phyloP scores from a whole-genome alignment of 2,113 vertebrate species.

The Turdus rufiventris region DNA sequence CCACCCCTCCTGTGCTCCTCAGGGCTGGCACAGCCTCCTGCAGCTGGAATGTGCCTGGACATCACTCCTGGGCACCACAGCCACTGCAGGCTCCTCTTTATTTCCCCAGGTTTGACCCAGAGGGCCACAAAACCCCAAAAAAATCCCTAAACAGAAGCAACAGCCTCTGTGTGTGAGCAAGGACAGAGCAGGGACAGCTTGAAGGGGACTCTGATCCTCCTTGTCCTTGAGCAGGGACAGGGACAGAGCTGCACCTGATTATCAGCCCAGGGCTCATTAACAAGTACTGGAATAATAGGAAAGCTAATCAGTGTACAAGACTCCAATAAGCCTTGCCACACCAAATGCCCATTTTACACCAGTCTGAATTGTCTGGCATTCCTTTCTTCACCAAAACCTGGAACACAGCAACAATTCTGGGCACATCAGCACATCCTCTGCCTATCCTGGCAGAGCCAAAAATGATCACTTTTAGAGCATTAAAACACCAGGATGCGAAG shows the following conservation, averaged over 20 bases:
- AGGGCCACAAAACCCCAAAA: not conserved
- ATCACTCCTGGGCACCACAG: not conserved
- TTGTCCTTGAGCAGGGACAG: not conserved
- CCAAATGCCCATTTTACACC: not conserved
- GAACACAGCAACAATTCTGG: not conserved
- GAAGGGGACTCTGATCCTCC: not conserved
- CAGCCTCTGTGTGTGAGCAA: not conserved
- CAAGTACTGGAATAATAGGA: not conserved
- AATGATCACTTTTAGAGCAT: too few relatives aligned
- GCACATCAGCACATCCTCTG: not conserved
- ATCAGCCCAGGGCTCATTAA: not conserved
- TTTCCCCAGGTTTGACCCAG: not conserved
- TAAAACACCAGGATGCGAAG: not conserved
- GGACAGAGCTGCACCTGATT: not conserved
- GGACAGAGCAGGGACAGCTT: not conserved
- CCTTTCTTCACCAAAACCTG: not conserved
- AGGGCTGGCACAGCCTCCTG: not conserved
- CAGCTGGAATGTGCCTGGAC: fast-evolving
- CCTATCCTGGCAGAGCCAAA: not conserved
- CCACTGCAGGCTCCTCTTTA: not conserved
- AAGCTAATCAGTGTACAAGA: not conserved
- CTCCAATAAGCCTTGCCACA: not conserved
- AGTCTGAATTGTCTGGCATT: not conserved
- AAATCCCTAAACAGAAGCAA: not conserved
- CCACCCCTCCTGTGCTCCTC: not conserved